phyloP scores from a whole-genome alignment of 2,888 invertebrate species.

The Chrysolina americana region DNA sequence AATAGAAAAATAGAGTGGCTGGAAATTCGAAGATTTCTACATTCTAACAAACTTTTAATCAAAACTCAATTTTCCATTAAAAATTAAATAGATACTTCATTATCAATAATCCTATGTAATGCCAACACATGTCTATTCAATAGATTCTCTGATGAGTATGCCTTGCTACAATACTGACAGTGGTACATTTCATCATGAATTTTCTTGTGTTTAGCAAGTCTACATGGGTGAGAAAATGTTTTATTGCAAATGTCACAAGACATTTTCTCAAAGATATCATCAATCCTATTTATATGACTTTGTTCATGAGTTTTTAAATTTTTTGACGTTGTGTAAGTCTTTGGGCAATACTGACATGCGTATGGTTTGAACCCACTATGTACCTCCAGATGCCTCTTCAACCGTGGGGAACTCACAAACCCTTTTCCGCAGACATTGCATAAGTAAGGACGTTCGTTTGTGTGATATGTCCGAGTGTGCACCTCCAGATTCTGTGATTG shows the following conservation, averaged over 20 bases:
- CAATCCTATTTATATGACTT: conserved; percentile 52
- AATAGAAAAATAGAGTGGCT: too few relatives aligned
- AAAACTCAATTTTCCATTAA: too few relatives aligned
- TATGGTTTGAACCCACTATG: conserved; percentile 65
- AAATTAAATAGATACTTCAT: too few relatives aligned
- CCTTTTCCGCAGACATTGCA: conserved; percentile 66
- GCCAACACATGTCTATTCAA: conserved; percentile 57
- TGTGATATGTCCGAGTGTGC: conserved; percentile 66
- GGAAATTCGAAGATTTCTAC: too few relatives aligned
- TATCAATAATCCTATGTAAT: conserved; percentile 20
- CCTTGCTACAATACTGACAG: conserved; percentile 60
- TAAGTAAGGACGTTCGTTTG: conserved; percentile 65
- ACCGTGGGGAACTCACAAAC: conserved; percentile 64
- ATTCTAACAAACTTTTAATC: too few relatives aligned
- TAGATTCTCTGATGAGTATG: conserved; percentile 56
- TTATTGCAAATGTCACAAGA: conserved; percentile 61
- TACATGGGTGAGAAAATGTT: conserved; percentile 66
- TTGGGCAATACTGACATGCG: conserved; percentile 61
- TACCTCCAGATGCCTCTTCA: conserved; percentile 67
- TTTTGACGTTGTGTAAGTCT: conserved; percentile 63
- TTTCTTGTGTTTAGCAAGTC: conserved; percentile 70
- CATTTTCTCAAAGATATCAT: conserved; percentile 60
- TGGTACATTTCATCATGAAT: conserved; percentile 65
- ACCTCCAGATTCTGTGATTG: conserved; percentile 65
- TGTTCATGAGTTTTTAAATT: conserved; percentile 64